Evolutionary conservation across 2,888 invertebrate species (phyloP), one percentile per base, ranked within the genome.

Genomic region (Eilema depressum): DNA sequence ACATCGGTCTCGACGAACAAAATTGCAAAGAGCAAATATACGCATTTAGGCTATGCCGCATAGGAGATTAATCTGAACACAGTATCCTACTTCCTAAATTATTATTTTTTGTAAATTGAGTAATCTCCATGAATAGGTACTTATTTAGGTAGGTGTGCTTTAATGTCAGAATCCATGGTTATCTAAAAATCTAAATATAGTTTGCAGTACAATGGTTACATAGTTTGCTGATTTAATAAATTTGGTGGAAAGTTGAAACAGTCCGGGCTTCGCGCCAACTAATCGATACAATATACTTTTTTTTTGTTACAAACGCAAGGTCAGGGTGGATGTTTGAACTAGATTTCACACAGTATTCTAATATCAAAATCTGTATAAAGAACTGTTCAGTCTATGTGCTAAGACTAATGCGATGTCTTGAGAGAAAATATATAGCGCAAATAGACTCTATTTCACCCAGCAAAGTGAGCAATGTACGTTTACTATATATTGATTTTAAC

Each of bases 221-320:
- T 28, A 73, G 74, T 79, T 75, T 74, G 76, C 74, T 75, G 80
- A 78, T 84, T 75, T 74, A 75, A 81, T 80, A 80, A 80, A 83
- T 78, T 85, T 76, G 76, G 76, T 75, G 75, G 75, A 83, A 83
- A 87, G 81, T 82, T 74, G 79, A 79, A 85, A 82, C 80, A 70
- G 74, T 74, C 78, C 79, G 83, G 83, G 86, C 83, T 84, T 74
- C 78, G 83, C 82, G 86, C 86, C 84, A 86, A 82, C 78, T 83
- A 86, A 88, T 86, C 88, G 83, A 88, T 88, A 87, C 83, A 76
- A 73, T 76, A 75, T 80, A 82, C 78, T 81, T 84, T 85, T 81
- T 33, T 76, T 84, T 85, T 83, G 82, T 84, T 83, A 80, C 77
- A 80, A 84, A 76, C 78, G 71, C 85, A 85, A 84, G 86, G 84